Conservation (phyloP, 1,140 invertebrate species). For the Aphaenogaster ashmeadi region DNA sequence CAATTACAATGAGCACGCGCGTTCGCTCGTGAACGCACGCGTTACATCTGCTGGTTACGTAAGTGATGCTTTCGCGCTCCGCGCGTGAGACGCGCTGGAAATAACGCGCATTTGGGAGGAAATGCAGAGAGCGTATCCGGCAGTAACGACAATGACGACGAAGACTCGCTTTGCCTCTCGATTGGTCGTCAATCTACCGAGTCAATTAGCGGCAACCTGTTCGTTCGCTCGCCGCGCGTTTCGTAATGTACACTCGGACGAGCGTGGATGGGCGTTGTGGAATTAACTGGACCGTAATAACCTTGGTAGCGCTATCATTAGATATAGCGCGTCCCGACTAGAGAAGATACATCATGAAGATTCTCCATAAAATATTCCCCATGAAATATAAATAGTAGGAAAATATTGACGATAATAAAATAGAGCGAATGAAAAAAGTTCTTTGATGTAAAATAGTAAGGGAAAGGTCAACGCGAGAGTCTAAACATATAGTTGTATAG, state of each 20-base stretch:
- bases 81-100: not conserved
- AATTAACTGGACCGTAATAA: constrained; percentile 65
- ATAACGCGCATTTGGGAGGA: constrained; percentile 44
- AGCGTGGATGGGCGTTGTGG: constrained; percentile 27
- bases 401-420: constrained; percentile 47
- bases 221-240: constrained; percentile 63
- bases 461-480: constrained; percentile 25
- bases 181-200: constrained; percentile 68
- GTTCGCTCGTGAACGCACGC: not conserved
- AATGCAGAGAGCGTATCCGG: constrained; percentile 20
- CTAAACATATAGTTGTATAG: constrained; percentile 11
- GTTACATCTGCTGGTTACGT: constrained; percentile 26
- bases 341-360: constrained; percentile 18
- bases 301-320: constrained; percentile 62
- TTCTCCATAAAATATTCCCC: constrained; percentile 10
- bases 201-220: constrained; percentile 69
- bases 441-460: constrained; percentile 21
- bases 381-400: constrained; percentile 39
- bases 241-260: constrained; percentile 49
- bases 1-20: constrained; percentile 51
- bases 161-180: constrained; percentile 43
- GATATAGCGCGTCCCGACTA: not conserved
- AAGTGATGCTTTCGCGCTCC: constrained; percentile 44
- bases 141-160: not conserved
- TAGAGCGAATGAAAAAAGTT: constrained; percentile 31